Conservation (phyloP, 2,888 invertebrate species). For the Mesochorus sp. region DNA sequence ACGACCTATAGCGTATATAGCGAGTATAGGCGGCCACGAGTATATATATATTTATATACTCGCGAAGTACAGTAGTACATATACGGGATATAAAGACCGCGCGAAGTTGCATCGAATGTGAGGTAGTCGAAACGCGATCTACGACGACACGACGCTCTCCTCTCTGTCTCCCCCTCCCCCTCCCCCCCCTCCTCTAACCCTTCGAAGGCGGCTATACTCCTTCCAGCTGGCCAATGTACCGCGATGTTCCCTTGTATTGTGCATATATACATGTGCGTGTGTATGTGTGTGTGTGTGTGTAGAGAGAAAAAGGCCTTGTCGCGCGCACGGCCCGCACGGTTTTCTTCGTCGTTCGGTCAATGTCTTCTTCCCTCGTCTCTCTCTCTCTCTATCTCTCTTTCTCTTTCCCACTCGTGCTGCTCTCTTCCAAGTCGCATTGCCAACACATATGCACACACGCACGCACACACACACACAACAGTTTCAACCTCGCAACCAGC, state of each 20-base stretch:
- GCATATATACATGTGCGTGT: too few species aligned
- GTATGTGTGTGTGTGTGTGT: slow-evolving; percentile 2
- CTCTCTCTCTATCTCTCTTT: too few species aligned
- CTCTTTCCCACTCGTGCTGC: slow-evolving; percentile 62
- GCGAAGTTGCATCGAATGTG: slow-evolving; percentile 34
- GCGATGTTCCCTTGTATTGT: slow-evolving; percentile 45
- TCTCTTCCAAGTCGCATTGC: slow-evolving; percentile 12
- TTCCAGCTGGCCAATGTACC: slow-evolving; percentile 72
- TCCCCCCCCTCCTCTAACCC: slow-evolving; percentile 6
- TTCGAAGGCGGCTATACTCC: background rate
- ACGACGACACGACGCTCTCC: slow-evolving; percentile 24
- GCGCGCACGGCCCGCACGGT: slow-evolving; percentile 69
- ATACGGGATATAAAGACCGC: background rate
- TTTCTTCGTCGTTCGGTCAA: slow-evolving; percentile 80
- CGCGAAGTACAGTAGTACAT: background rate
- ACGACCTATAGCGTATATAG: too few species aligned
- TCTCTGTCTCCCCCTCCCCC: too few species aligned
- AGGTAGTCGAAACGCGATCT: slow-evolving; percentile 19
- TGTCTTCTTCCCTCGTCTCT: slow-evolving; percentile 80
- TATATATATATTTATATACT: too few species aligned
- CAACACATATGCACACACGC: slow-evolving; percentile 19
- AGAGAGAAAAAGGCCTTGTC: slow-evolving; percentile 73
- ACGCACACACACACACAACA: slow-evolving; percentile 9
- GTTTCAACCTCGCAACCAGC: slow-evolving; percentile 22
- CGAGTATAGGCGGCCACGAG: background rate